Evolutionary conservation across 2,113 vertebrate genomes (phyloP).

Genomic region (Porphyrio hochstetteri): DNA sequence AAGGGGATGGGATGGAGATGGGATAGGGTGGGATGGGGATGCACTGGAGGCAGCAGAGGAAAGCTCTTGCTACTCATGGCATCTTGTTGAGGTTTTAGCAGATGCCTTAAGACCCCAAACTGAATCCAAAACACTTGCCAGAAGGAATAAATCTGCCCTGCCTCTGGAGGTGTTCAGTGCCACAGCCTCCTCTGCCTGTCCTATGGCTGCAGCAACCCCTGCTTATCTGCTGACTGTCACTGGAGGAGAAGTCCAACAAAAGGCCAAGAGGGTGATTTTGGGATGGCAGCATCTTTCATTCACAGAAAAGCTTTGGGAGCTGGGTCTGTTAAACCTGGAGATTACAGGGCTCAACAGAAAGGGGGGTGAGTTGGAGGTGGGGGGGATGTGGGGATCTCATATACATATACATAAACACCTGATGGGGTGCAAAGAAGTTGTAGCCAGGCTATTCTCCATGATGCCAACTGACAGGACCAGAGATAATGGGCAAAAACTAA

Average conservation of each 20-base stretch:
- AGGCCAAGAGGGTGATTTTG: too few species aligned
- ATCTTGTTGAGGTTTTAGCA: background rate
- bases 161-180: background rate
- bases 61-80: rapidly evolving
- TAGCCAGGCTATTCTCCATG: background rate
- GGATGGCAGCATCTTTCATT: background rate
- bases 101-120: background rate
- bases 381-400: too few species aligned
- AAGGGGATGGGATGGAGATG: too few species aligned
- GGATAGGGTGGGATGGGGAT: background rate
- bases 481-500: background rate
- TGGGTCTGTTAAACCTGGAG: background rate
- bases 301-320: background rate
- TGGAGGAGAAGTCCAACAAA: background rate
- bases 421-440: rapidly evolving
- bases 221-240: background rate
- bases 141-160: background rate
- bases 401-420: rapidly evolving
- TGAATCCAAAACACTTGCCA: background rate
- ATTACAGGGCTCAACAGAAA: background rate
- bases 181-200: background rate
- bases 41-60: background rate
- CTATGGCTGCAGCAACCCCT: background rate
- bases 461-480: background rate
- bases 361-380: too few species aligned